Evolutionary conservation across 1,140 invertebrate species (phyloP).

Genomic region (Coelopa frigida): DNA sequence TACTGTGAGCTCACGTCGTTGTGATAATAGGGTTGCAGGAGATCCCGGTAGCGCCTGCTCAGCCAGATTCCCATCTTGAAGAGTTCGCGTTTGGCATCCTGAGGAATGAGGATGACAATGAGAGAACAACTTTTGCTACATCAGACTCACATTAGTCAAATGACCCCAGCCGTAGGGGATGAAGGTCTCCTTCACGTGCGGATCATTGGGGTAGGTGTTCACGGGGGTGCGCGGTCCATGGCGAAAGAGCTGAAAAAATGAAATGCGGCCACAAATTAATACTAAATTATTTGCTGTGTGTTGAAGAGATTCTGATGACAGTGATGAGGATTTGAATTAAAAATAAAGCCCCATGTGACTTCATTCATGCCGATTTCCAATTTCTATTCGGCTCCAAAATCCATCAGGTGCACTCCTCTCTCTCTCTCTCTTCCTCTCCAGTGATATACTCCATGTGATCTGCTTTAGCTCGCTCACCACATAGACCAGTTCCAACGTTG

Average conservation of each 20-base stretch:
- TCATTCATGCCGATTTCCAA: too few species aligned
- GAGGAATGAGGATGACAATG: slow-evolving; percentile 3
- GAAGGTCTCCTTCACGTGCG: slow-evolving; percentile 56
- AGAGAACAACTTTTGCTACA: slow-evolving; percentile 2
- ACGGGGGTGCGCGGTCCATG: slow-evolving; percentile 74
- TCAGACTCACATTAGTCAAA: slow-evolving; percentile 61
- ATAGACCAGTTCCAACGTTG: too few species aligned
- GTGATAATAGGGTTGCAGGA: slow-evolving; percentile 52
- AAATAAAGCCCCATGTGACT: too few species aligned
- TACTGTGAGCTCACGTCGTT: slow-evolving; percentile 44
- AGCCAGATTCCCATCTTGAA: slow-evolving; percentile 56
- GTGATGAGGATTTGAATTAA: too few species aligned
- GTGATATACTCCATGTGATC: too few species aligned
- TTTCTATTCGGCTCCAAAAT: too few species aligned
- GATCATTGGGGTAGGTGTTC: slow-evolving; percentile 68
- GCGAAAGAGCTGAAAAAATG: slow-evolving; percentile 53
- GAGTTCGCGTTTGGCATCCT: slow-evolving; percentile 48
- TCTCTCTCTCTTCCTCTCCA: too few species aligned
- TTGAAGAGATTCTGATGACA: too few species aligned
- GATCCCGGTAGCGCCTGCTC: slow-evolving; percentile 52
- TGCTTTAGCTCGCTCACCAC: too few species aligned
- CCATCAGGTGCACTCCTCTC: too few species aligned
- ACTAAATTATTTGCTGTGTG: too few species aligned
- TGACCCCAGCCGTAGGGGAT: slow-evolving; percentile 70
- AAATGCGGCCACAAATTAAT: too few species aligned